A percentile compares a stretch with the other conserved stretches of the same genome.
phyloP scores from a whole-genome alignment of 2,797 vertebrate species.

The Aphelocoma californica region DNA sequence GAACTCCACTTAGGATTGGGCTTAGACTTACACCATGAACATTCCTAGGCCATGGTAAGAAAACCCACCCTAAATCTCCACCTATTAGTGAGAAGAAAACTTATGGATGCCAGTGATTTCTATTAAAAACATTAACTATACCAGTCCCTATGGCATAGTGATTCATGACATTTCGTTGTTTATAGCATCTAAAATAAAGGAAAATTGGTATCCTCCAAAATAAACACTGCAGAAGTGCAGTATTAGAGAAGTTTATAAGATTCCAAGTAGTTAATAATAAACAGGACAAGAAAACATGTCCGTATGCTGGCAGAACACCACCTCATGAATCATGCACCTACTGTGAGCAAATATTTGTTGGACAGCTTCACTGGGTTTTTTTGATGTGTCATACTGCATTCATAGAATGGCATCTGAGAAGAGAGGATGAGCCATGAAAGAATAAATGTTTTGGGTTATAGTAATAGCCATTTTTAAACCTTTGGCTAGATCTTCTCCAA shows the following conservation, averaged over 20 bases:
- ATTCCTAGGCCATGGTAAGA: not conserved
- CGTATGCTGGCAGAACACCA: not conserved
- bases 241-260: not conserved
- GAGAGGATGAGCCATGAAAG: constrained; percentile 13
- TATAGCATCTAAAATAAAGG: not conserved
- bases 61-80: not conserved
- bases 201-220: constrained; percentile 15
- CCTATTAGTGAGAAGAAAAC: not conserved
- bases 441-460: constrained; percentile 3
- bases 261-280: constrained; percentile 38
- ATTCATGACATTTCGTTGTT: not conserved
- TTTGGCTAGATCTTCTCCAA: not conserved
- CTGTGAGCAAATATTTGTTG: constrained; percentile 42
- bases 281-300: not conserved
- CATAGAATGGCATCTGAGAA: not conserved
- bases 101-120: not conserved
- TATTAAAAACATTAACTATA: not conserved
- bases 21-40: not conserved
- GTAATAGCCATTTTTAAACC: constrained; percentile 10
- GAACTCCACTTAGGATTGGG: not conserved
- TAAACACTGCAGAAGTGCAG: not conserved
- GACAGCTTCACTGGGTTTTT: not conserved
- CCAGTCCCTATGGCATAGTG: not conserved
- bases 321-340: constrained; percentile 22
- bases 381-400: constrained; percentile 35